phyloP scores from a whole-genome alignment of 2,113 vertebrate genomes.

The Malurus cyaneus region DNA sequence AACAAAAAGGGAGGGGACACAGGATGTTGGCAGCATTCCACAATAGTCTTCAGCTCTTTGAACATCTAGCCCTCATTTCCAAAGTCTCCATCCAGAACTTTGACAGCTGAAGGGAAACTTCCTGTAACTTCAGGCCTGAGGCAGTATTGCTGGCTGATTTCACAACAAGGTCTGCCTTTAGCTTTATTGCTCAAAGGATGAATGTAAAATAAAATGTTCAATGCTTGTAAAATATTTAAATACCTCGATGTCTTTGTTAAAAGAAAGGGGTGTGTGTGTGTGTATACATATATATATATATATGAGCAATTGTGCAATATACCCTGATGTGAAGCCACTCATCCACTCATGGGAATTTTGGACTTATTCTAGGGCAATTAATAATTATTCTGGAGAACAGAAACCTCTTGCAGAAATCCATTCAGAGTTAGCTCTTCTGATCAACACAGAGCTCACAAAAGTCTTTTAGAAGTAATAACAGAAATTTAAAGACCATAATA shows the following conservation, averaged over 20 bases:
- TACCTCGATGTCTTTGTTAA: not conserved
- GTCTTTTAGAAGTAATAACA: not conserved
- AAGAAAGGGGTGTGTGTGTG: not conserved
- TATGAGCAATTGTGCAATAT: not conserved
- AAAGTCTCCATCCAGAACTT: not conserved
- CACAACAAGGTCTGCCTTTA: not conserved
- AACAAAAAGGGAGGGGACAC: not conserved
- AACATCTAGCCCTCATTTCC: not conserved
- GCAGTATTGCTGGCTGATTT: not conserved
- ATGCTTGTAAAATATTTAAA: not conserved
- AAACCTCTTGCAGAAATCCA: not conserved
- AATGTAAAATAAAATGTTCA: not conserved
- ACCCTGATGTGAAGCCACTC: not conserved
- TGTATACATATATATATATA: not conserved
- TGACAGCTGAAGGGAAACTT: not conserved
- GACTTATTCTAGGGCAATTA: not conserved
- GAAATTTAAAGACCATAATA: not conserved
- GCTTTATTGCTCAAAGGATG: not conserved
- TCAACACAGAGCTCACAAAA: not conserved
- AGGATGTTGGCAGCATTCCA: not conserved
- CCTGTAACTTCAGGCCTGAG: not conserved
- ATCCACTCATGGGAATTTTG: not conserved
- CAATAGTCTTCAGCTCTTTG: not conserved
- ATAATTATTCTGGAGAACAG: not conserved
- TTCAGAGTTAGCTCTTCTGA: not conserved